phyloP scores from a whole-genome alignment of 2,113 vertebrate genomes.

The Grammomys dolichurus region DNA sequence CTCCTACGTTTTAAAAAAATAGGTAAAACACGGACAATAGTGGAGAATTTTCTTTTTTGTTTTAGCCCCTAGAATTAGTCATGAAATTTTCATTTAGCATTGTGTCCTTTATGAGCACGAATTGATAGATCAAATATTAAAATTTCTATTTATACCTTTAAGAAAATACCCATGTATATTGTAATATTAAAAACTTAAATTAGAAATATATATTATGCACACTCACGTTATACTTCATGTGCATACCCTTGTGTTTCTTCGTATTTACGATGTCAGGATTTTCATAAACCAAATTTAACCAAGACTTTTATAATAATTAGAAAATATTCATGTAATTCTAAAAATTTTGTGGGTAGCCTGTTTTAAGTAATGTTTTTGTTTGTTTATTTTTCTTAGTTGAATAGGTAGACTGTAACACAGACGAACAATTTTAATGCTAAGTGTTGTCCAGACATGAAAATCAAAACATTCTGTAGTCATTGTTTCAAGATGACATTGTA shows the following conservation, averaged over 20 bases:
- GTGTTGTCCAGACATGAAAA: slow-evolving; percentile 67
- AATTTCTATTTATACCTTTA: slow-evolving; percentile 72
- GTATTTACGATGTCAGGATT: background rate
- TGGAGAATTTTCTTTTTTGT: slow-evolving; percentile 52
- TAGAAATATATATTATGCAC: slow-evolving; percentile 27
- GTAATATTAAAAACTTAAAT: slow-evolving; percentile 64
- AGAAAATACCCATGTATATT: background rate
- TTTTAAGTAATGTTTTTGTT: slow-evolving; percentile 55
- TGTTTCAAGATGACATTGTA: slow-evolving; percentile 75
- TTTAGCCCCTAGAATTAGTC: slow-evolving; percentile 60
- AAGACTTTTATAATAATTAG: slow-evolving; percentile 58
- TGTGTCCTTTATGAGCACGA: slow-evolving; percentile 64
- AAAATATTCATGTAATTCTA: slow-evolving; percentile 7
- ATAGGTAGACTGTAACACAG: slow-evolving; percentile 72
- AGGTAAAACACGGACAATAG: slow-evolving; percentile 70
- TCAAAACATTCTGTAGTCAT: slow-evolving; percentile 73
- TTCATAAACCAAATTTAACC: slow-evolving; percentile 52
- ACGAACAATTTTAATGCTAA: slow-evolving; percentile 69
- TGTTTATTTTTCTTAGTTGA: slow-evolving; percentile 4
- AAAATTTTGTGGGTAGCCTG: background rate
- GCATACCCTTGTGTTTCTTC: background rate
- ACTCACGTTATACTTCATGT: background rate
- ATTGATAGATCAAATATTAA: slow-evolving; percentile 69
- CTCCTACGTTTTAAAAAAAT: slow-evolving; percentile 71
- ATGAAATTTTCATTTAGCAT: slow-evolving; percentile 65